Conservation (phyloP, 2,797 vertebrate species). For the Sebastes minor region DNA sequence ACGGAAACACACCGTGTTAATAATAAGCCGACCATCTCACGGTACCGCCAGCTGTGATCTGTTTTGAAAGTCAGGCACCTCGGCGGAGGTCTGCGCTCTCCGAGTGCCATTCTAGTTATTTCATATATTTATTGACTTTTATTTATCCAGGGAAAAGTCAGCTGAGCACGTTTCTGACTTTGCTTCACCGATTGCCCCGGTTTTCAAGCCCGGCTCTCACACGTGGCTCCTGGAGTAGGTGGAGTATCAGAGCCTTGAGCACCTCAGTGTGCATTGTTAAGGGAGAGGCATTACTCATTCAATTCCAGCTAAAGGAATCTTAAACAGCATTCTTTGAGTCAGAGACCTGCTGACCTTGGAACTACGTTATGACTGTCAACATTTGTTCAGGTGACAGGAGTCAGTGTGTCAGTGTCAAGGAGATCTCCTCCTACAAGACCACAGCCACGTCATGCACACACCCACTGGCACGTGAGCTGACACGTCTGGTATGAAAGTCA, state of each 20-base stretch:
- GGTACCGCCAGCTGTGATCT: too few relatives aligned
- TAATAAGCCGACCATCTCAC: too few relatives aligned
- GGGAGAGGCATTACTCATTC: not conserved
- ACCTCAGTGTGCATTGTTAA: not conserved
- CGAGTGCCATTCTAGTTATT: not conserved
- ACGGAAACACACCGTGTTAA: too few relatives aligned
- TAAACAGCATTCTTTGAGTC: conserved; percentile 8
- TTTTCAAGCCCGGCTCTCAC: not conserved
- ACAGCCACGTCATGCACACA: not conserved
- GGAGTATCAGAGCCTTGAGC: not conserved
- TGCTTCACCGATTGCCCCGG: too few relatives aligned
- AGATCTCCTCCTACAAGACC: not conserved
- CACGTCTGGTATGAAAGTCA: conserved; percentile 1
- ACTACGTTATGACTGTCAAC: conserved; percentile 16
- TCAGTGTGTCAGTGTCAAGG: not conserved
- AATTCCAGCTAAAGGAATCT: not conserved
- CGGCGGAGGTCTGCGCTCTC: too few relatives aligned
- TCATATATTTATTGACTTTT: not conserved
- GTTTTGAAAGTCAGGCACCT: too few relatives aligned
- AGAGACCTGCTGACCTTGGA: not conserved
- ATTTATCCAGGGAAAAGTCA: not conserved
- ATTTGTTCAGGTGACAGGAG: conserved; percentile 35
- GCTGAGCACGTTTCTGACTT: not conserved
- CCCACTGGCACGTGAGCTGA: not conserved
- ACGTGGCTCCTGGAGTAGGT: not conserved